Percentiles rank a stretch among this genome's conserved stretches.
Conservation (phyloP, 2,797 vertebrate genomes). For the Liparis tanakae region DNA sequence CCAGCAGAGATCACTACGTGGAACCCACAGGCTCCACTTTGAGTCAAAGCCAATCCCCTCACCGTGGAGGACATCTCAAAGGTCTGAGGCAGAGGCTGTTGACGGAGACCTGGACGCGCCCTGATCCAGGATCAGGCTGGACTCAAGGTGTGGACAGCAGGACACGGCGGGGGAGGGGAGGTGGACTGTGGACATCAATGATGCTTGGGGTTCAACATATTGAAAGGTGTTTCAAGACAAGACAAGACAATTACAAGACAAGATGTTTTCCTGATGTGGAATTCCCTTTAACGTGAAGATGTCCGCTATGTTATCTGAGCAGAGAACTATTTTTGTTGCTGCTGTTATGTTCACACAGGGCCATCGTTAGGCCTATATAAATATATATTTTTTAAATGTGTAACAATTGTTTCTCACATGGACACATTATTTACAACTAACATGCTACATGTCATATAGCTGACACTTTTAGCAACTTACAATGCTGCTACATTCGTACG, state of each 20-base stretch:
- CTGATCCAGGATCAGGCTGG: not conserved
- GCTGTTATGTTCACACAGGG: too few species aligned
- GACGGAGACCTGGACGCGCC: not conserved
- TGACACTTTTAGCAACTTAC: too few species aligned
- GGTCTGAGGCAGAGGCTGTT: not conserved
- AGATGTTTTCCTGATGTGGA: not conserved
- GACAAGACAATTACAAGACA: too few species aligned
- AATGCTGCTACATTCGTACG: too few species aligned
- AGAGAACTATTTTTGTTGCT: not conserved
- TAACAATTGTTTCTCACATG: too few species aligned
- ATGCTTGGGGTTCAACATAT: not conserved
- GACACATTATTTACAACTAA: too few species aligned
- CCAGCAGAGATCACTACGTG: slow-evolving; percentile 22
- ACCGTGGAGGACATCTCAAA: not conserved
- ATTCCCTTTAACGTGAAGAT: not conserved
- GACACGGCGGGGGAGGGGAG: not conserved
- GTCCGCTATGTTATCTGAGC: not conserved
- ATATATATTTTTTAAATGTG: too few species aligned
- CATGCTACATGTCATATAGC: too few species aligned
- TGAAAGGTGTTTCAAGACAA: too few species aligned
- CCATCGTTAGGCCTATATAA: too few species aligned
- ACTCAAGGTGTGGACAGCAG: not conserved
- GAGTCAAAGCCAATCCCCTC: not conserved
- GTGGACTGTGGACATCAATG: not conserved
- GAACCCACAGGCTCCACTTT: not conserved